Conservation (phyloP, 2,888 invertebrate species). For the Troides aeacus region DNA sequence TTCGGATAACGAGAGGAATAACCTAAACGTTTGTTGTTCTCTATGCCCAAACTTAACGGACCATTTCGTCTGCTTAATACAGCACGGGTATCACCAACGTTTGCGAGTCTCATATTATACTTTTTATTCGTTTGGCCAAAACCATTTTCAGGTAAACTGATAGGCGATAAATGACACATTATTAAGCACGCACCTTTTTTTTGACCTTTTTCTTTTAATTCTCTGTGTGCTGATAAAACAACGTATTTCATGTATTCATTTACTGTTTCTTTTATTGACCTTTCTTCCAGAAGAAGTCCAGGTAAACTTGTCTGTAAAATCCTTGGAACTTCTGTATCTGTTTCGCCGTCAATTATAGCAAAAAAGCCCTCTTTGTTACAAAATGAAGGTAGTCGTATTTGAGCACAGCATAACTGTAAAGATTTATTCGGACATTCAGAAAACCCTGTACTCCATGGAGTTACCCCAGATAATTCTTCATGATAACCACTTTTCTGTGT, state of each 20-base stretch:
- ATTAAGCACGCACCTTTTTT: constrained; percentile 86
- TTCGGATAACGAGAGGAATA: constrained; percentile 84
- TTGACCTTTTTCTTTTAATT: constrained; percentile 86
- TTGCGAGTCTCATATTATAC: constrained; percentile 86
- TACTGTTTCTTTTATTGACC: constrained; percentile 88
- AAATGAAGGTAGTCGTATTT: constrained; percentile 87
- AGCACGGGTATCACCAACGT: constrained; percentile 87
- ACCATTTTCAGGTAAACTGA: constrained; percentile 79
- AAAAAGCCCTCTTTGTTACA: constrained; percentile 90
- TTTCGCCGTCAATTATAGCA: constrained; percentile 90
- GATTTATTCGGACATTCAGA: constrained; percentile 90
- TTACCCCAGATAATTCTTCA: constrained; percentile 77
- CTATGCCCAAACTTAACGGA: constrained; percentile 82
- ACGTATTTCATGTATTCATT: constrained; percentile 92
- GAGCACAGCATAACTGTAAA: constrained; percentile 87
- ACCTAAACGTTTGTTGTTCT: constrained; percentile 82
- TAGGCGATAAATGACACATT: constrained; percentile 85
- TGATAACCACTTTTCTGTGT: constrained; percentile 73
- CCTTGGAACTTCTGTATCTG: constrained; percentile 84
- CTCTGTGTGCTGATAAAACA: constrained; percentile 88
- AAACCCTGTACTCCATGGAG: constrained; percentile 91
- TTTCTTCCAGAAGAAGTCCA: constrained; percentile 88
- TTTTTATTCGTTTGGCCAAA: constrained; percentile 82
- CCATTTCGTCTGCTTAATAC: constrained; percentile 86
- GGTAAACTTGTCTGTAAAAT: constrained; percentile 88